Evolutionary conservation across 2,888 invertebrate species (phyloP), one percentile per base, ranked within the genome.

Genomic region (Pheosia tremula): DNA sequence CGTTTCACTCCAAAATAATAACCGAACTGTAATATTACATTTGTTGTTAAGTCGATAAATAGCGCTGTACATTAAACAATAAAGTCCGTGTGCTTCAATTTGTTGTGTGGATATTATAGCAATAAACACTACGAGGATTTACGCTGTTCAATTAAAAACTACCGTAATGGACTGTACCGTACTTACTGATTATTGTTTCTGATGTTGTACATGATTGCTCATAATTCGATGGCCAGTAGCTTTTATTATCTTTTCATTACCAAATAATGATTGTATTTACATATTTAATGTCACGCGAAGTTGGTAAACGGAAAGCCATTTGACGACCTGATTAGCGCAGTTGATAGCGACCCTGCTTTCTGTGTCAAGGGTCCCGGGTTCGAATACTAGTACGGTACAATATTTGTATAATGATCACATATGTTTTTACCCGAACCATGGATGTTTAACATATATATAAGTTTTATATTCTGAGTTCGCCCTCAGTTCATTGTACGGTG

Each of bases 111-210:
- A 81, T 82, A 77, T 37, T 82, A 77, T 53, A 77, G 75, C 79
- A 80, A 82, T 86, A 82, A 85, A 78, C 80, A 77, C 78, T 63
- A 67, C 67, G 62, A 72, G 71, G 70, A 76, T 82, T 82, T 79
- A 79, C 75, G 72, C 72, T 67, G 70, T 69, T 72, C 74, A 78
- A 76, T 79, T 77, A 72, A 74, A 78, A 81, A 67, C 68, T 4
- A 69, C 77, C 68, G 68, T 24, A 24, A 0, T 2, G 24, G 24
- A 24, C 24, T 24, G 24, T 24, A 24, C 24, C 24, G 24, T 24
- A 24, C 24, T 24, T 62, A 61, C 63, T 60, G 64, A 70, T 71
- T 73, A 79, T 78, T 77, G 75, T 76, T 80, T 79, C 69, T 74
- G 66, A 72, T 73, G 63, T 65, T 60, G 61, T 64, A 59, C 63